These are phyloP conservation scores for Pseudococcus viburni DNA, from an alignment of 2,888 invertebrate species.

Conservation along the genomic window DNA sequence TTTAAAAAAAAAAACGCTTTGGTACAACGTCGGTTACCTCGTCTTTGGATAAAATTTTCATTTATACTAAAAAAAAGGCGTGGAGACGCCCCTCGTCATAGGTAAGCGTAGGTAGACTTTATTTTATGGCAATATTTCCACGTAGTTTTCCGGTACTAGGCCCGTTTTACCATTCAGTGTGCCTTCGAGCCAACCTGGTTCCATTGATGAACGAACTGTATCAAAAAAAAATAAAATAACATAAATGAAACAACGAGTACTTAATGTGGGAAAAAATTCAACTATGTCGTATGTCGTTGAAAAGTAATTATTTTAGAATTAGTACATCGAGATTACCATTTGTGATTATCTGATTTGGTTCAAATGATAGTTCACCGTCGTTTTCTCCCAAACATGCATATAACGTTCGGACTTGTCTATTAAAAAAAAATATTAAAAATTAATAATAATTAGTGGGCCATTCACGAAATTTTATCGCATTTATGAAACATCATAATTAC, in stretches of 20 bases:
- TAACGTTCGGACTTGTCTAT: constrained; percentile 89
- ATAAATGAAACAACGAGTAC: background rate
- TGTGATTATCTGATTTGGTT: constrained; percentile 97
- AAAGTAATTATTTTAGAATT: background rate
- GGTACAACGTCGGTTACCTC: constrained; percentile 38
- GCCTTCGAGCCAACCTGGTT: constrained; percentile 98
- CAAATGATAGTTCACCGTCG: constrained; percentile 96
- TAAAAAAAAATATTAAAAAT: constrained; percentile 69
- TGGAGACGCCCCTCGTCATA: background rate
- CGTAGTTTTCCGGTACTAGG: constrained; percentile 96
- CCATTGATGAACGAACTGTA: constrained; percentile 89
- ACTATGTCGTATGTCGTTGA: background rate
- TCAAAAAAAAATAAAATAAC: constrained; percentile 68
- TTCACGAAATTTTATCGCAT: background rate
- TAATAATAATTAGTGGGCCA: background rate
- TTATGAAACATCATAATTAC: background rate
- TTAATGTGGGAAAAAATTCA: background rate
- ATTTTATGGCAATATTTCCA: constrained; percentile 84
- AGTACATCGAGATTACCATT: constrained; percentile 80
- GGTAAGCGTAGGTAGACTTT: constrained; percentile 21
- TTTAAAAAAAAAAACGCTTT: constrained; percentile 24
- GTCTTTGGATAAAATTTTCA: constrained; percentile 43
- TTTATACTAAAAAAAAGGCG: constrained; percentile 4
- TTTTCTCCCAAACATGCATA: constrained; percentile 97
- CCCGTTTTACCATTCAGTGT: constrained; percentile 92